A percentile compares a stretch with the other conserved stretches of the same genome.
phyloP scores from a whole-genome alignment of 1,140 invertebrate genomes.

The Lanistes nyassanus region DNA sequence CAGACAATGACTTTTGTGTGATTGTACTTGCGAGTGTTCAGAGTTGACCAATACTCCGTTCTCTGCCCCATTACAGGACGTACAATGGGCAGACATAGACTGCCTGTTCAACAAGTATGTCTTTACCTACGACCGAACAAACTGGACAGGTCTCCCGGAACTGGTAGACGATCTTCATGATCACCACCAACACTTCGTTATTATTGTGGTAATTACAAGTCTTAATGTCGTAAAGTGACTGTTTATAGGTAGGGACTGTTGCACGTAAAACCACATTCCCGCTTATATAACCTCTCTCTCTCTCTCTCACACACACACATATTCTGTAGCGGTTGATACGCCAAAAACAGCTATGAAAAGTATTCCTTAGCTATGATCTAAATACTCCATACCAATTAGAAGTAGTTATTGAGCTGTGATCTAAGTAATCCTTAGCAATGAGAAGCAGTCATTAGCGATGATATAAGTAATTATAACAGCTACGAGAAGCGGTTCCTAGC shows the following conservation, averaged over 20 bases:
- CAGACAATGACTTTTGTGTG: neutral
- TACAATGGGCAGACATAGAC: slow-evolving; percentile 69
- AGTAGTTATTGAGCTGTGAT: no score
- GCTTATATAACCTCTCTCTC: neutral
- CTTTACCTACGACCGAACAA: slow-evolving; percentile 66
- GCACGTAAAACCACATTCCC: neutral
- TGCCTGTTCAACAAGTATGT: slow-evolving; percentile 62
- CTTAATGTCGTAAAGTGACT: neutral
- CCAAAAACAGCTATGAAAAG: no score
- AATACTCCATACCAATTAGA: no score
- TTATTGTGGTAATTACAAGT: slow-evolving; percentile 65
- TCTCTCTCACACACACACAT: no score
- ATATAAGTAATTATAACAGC: no score
- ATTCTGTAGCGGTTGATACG: no score
- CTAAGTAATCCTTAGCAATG: no score
- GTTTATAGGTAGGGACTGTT: neutral
- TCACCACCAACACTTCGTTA: slow-evolving; percentile 62
- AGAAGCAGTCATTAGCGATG: no score
- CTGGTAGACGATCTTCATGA: slow-evolving; percentile 64
- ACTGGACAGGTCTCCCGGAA: slow-evolving; percentile 61
- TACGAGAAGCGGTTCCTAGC: no score
- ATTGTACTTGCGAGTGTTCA: neutral
- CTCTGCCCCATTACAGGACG: slow-evolving; percentile 52
- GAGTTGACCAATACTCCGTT: neutral
- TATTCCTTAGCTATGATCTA: no score